Percentiles rank a stretch among this genome's conserved stretches.
phyloP scores from a whole-genome alignment of 2,888 invertebrate genomes.

The Cephalotes varians region DNA sequence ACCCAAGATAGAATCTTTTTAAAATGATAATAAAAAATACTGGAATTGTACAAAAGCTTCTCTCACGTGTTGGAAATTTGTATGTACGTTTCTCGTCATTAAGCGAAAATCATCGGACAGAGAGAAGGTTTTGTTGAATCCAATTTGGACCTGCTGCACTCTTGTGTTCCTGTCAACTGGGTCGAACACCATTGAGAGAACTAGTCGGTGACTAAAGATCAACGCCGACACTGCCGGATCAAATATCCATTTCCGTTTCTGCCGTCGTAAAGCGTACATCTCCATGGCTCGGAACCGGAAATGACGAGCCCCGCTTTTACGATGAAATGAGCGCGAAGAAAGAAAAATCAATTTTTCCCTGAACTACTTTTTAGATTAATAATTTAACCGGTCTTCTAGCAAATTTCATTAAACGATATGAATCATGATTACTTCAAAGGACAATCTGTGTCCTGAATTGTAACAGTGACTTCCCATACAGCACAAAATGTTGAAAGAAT shows the following conservation, averaged over 20 bases:
- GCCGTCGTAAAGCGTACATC: not conserved
- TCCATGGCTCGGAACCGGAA: not conserved
- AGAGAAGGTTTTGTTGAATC: not conserved
- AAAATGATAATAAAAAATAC: not conserved
- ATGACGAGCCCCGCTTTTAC: not conserved
- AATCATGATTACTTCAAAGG: not conserved
- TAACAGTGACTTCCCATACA: not conserved
- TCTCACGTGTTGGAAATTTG: conserved; percentile 6
- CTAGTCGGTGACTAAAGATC: conserved; percentile 38
- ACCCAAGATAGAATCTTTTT: not conserved
- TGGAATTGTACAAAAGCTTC: not conserved
- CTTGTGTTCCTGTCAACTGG: conserved; percentile 68
- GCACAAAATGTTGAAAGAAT: too few species aligned
- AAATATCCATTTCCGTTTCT: conserved; percentile 61
- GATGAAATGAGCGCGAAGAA: not conserved
- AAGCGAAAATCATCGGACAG: conserved; percentile 27
- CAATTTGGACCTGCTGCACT: conserved; percentile 59
- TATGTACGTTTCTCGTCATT: not conserved
- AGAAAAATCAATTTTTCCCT: not conserved
- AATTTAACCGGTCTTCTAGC: not conserved
- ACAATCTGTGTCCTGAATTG: not conserved
- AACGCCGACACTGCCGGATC: conserved; percentile 46
- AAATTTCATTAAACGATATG: not conserved
- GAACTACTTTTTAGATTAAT: conserved; percentile 7
- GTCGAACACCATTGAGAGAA: conserved; percentile 58